A percentile compares a stretch with the other conserved stretches of the same genome.
Conservation (phyloP, 2,797 vertebrate genomes). For the Dendrocincla tyrannina region DNA sequence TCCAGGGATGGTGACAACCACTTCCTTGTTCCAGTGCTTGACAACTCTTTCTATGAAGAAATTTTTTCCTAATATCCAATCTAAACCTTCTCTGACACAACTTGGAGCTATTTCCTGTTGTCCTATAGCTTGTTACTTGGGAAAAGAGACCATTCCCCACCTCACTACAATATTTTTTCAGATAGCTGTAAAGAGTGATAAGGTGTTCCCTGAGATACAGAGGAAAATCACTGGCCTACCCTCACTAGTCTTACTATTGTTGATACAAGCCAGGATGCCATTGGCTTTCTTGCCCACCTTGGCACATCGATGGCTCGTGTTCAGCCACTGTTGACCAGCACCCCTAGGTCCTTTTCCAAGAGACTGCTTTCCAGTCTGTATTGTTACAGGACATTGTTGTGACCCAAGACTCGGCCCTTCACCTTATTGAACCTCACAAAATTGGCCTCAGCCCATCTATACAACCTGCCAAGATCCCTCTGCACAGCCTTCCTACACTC, state of each 20-base stretch:
- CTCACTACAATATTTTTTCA: not conserved
- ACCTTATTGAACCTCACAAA: not conserved
- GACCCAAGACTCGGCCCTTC: not conserved
- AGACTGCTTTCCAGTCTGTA: not conserved
- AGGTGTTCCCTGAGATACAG: not conserved
- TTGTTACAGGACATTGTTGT: not conserved
- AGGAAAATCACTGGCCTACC: not conserved
- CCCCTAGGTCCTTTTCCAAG: fast-evolving
- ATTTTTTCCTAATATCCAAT: not conserved
- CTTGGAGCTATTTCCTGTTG: not conserved
- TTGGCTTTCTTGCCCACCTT: not conserved
- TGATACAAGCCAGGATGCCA: too few relatives aligned
- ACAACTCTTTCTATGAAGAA: not conserved
- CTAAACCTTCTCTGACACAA: not conserved
- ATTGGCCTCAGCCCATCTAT: not conserved
- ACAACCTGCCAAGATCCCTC: not conserved
- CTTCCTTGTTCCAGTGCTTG: not conserved
- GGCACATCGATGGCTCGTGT: fast-evolving
- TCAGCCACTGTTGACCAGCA: not conserved
- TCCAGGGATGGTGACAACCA: not conserved
- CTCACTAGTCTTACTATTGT: too few relatives aligned
- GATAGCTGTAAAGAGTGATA: not conserved
- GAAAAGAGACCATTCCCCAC: not conserved
- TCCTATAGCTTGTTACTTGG: not conserved
- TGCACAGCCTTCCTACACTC: not conserved